phyloP scores from a whole-genome alignment of 2,113 vertebrate species.

The Scolopax mira region DNA sequence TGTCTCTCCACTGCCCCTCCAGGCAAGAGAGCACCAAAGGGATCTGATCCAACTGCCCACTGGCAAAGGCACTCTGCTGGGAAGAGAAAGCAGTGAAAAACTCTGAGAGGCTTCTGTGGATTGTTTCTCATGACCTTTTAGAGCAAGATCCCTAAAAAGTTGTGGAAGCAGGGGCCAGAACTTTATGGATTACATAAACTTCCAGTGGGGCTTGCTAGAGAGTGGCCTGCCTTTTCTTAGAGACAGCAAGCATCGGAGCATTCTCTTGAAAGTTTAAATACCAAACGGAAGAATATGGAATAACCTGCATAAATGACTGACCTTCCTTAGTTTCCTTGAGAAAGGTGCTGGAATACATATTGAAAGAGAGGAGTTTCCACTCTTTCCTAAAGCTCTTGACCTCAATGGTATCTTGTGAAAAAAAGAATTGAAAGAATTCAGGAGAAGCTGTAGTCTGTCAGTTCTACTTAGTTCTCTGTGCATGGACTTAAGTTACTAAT shows the following conservation, averaged over 20 bases:
- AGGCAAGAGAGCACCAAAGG: background rate
- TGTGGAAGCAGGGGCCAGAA: background rate
- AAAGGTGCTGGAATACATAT: background rate
- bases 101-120: background rate
- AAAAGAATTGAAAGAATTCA: conserved; percentile 30
- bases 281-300: background rate
- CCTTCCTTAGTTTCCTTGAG: background rate
- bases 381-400: background rate
- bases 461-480: background rate
- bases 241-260: background rate
- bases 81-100: background rate
- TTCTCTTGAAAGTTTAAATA: background rate
- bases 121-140: background rate
- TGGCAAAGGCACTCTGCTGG: background rate
- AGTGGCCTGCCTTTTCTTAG: background rate
- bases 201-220: background rate
- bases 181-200: background rate
- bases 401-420: background rate
- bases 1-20: rapidly evolving
- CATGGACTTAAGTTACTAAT: conserved; percentile 24
- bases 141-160: background rate
- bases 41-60: background rate
- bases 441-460: conserved; percentile 1
- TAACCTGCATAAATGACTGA: background rate
- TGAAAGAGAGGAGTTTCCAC: background rate